Conservation (phyloP, 2,888 invertebrate species). For the Archips crataeganus region DNA sequence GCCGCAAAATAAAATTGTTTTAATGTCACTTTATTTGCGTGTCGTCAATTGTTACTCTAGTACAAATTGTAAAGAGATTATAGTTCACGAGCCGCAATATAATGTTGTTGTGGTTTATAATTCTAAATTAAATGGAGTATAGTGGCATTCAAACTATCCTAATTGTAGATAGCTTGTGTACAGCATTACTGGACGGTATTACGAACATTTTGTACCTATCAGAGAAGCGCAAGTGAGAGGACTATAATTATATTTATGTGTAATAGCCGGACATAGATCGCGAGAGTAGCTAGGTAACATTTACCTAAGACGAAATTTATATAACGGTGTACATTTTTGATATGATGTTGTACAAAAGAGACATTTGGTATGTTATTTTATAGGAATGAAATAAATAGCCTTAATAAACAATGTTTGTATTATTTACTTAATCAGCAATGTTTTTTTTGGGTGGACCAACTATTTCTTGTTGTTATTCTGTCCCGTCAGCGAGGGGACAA, state of each 20-base stretch:
- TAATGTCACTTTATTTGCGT: too few species aligned
- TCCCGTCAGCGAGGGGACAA: too few species aligned
- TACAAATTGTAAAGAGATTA: too few species aligned
- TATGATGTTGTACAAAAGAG: slow-evolving; percentile 87
- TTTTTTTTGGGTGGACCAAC: too few species aligned
- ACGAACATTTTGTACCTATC: slow-evolving; percentile 68
- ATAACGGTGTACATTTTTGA: slow-evolving; percentile 87
- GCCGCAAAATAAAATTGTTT: too few species aligned
- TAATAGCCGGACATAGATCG: slow-evolving; percentile 68
- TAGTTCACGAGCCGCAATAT: too few species aligned
- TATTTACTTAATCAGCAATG: slow-evolving; percentile 46
- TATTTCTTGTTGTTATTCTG: too few species aligned
- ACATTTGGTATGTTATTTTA: slow-evolving; percentile 87
- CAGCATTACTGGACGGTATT: slow-evolving; percentile 67
- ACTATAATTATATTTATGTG: slow-evolving; percentile 78
- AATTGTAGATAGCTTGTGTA: slow-evolving; percentile 75
- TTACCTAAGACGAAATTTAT: slow-evolving; percentile 85
- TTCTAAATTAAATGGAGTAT: too few species aligned
- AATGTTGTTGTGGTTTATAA: too few species aligned
- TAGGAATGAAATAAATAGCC: slow-evolving; percentile 87
- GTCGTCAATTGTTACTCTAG: too few species aligned
- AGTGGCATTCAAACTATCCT: not conserved
- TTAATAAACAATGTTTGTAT: slow-evolving; percentile 74
- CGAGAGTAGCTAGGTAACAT: slow-evolving; percentile 82
- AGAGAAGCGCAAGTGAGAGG: slow-evolving; percentile 71